A percentile compares a stretch with the other conserved stretches of the same genome.
These are phyloP conservation scores for Notolepis coatsorum DNA, from an alignment of 2,797 vertebrate genomes.

Conservation along the genomic window DNA sequence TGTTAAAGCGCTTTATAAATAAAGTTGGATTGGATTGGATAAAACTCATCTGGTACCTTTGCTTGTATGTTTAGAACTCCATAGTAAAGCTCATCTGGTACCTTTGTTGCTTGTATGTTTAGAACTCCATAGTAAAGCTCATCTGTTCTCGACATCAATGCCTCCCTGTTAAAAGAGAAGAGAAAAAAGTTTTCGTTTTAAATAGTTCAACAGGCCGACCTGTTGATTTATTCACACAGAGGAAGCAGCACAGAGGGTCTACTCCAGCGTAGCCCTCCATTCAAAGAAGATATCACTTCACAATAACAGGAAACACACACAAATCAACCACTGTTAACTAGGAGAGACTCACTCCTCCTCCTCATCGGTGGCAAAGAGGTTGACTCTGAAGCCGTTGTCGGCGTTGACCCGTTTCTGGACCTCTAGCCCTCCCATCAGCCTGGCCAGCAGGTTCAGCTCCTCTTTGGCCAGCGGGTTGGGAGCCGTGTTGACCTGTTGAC, in stretches of 20 bases:
- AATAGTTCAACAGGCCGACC: constrained; percentile 1
- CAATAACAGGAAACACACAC: background rate
- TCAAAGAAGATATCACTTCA: background rate
- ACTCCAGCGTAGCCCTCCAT: background rate
- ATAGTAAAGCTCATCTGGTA: constrained; percentile 61
- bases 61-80: too few relatives aligned
- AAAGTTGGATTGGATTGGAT: too few relatives aligned
- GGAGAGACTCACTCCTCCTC: constrained; percentile 91
- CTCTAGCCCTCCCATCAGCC: constrained; percentile 92
- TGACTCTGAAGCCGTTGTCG: constrained; percentile 90
- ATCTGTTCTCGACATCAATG: constrained; percentile 88
- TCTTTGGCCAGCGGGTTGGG: constrained; percentile 97
- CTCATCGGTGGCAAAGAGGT: constrained; percentile 93
- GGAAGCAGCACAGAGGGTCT: background rate
- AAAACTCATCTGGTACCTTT: constrained; percentile 85
- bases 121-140: constrained; percentile 91
- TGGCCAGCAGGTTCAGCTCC: constrained; percentile 94
- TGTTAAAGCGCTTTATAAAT: too few relatives aligned
- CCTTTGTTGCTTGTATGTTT: constrained; percentile 95
- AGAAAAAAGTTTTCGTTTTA: constrained; percentile 15
- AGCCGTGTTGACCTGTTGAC: constrained; percentile 84
- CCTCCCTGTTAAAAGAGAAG: constrained; percentile 83
- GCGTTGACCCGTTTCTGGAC: constrained; percentile 80
- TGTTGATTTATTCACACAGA: background rate
- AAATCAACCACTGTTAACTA: background rate